phyloP scores from a whole-genome alignment of 2,888 invertebrate species.

The Ectemnius cavifrons region DNA sequence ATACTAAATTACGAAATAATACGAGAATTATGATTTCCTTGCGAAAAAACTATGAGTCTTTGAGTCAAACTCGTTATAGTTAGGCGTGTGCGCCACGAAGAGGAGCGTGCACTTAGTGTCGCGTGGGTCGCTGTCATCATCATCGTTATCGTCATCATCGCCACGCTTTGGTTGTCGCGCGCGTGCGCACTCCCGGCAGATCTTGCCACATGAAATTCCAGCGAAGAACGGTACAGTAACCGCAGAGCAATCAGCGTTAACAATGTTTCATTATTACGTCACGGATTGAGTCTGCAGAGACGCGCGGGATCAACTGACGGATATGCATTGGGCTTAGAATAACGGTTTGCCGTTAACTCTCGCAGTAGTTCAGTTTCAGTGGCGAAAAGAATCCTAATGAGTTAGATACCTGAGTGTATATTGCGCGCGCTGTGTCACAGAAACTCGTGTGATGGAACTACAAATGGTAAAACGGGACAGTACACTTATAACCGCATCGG shows the following conservation, averaged over 20 bases:
- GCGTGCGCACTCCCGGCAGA: too few species aligned
- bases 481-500: too few species aligned
- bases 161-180: conserved; percentile 32
- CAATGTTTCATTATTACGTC: conserved; percentile 77
- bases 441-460: background rate
- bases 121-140: conserved; percentile 53
- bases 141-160: conserved; percentile 60
- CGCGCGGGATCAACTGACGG: conserved; percentile 54
- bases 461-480: conserved; percentile 24
- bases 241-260: conserved; percentile 75
- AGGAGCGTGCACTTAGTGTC: conserved; percentile 7
- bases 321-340: conserved; percentile 75
- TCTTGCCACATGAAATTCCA: conserved; percentile 63
- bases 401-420: too few species aligned
- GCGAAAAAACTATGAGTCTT: too few species aligned
- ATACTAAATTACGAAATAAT: too few species aligned
- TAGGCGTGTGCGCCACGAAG: too few species aligned
- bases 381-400: conserved; percentile 35
- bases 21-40: too few species aligned
- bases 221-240: conserved; percentile 68
- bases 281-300: conserved; percentile 65
- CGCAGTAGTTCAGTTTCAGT: conserved; percentile 35
- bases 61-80: too few species aligned
- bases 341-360: conserved; percentile 72
- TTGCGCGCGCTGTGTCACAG: background rate